Base-by-base conservation (phyloP, 2,113 vertebrate genomes). In the Alosa alosa region DNA sequence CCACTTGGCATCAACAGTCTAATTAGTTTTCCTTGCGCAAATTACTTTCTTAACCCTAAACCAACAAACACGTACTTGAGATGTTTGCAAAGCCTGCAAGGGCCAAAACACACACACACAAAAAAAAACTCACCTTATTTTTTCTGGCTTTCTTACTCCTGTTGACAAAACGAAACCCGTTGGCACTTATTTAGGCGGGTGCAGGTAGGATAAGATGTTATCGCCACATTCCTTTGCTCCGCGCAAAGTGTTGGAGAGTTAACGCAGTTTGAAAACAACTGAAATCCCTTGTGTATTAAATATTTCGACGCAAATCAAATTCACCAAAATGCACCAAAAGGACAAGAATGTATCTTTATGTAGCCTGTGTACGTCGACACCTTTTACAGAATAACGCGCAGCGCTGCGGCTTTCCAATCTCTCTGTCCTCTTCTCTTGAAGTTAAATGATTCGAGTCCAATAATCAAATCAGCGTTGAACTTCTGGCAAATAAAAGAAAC, bases 161-260 rank as follows among this genome's bases (percentile, higher is more conserved):
- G 25, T 25, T 81, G 9, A 75, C 52, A 31, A 41, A 88, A 84
- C 60, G 36, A 81, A 82, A 86, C 78, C 64, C 89, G 86, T 60
- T 60, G 55, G 92, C 92, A 89, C 89, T 91, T 86, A 75, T 85
- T 39, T 31, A 82, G 39, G 83, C 57, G 55, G 55, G 55, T 60
- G 81, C 86, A 85, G 86, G 85, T 89, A 20, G 55, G 55, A 60
- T 60, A 86, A 90, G 92, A 92, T 92, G 91, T 93, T 92, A 92
- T 88, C 90, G 90, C 89, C 75, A 90, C 93, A 88, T 94, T 93
- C 92, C 91, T 89, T 55, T 84, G 86, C 85, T 89, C 91, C 86
- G 83, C 85, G 88, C 85, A 86, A 85, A 52, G 55, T 60, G 55
- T 22, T 60, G 20, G 55, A 60, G 55, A 13, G 18, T 22, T 60